Base-by-base conservation (phyloP, 2,113 vertebrate genomes). In the Hemichromis elongatus region DNA sequence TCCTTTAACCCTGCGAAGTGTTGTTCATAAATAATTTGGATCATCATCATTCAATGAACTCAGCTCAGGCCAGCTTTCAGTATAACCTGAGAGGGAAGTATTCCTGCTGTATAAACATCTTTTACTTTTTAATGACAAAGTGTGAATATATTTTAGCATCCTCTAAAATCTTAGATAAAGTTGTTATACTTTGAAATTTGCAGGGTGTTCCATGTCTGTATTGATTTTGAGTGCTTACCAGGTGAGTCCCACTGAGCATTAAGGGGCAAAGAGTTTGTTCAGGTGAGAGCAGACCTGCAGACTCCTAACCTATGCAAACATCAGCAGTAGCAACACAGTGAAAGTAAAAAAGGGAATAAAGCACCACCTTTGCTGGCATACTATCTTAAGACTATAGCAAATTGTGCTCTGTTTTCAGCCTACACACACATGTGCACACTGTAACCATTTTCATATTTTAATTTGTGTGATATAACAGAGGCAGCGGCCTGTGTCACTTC, bases 371-470 rank as follows among this genome's bases (percentile, higher is more conserved):
- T 78, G 77, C 75, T 88, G 56, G 75, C 68, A 50, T 50, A 57
- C 55, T 77, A 82, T 77, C 45, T 73, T 80, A 35, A 90, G 79
- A 83, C 63, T 56, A 42, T 75, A 55, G 80, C 86, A 86, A 86
- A 88, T 78, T 81, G 82, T 52, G 79, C 83, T 66, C 24, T 52
- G 70, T 83, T 79, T 50, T 53, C 30, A 77, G 13, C 59, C 47
- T 9, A 26, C 70, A 70, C 42, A 37, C 83, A 24, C 19, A 0
- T 37, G 0, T 66, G 2, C 5, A 1, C 45, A 78, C 83, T 52
- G 26, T 12, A 40, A 79, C 77, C 59, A 50, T 68, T 28, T 81
- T 77, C 9, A 26, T 33, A 33, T 86, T 83, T 33, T 75, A 79
- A 42, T 75, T 24, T 68, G 26, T 63, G 30, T 66, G 35, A 50